These are phyloP conservation scores for Heptranchias perlo DNA, from an alignment of 2,113 vertebrate genomes.

Conservation along the genomic window DNA sequence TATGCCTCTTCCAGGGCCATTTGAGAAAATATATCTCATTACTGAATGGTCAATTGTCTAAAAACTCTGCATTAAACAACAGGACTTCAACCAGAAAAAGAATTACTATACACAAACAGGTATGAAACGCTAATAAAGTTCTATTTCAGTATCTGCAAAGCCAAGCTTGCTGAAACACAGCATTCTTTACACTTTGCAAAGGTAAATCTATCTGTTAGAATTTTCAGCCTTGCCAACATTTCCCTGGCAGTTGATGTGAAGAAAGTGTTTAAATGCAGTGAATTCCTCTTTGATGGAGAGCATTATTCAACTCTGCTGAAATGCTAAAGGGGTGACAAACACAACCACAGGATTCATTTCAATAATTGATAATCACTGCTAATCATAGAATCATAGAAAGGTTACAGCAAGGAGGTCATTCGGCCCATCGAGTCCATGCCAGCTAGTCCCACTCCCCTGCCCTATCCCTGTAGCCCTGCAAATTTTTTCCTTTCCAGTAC, in stretches of 20 bases:
- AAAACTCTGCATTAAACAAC: background rate
- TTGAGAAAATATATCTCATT: background rate
- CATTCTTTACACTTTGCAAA: background rate
- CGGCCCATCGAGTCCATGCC: too few relatives aligned
- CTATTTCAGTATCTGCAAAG: background rate
- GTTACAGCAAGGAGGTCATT: too few relatives aligned
- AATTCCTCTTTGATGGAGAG: slow-evolving; percentile 4
- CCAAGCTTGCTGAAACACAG: background rate
- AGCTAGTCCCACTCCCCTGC: too few relatives aligned
- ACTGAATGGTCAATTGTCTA: background rate
- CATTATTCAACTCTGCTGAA: slow-evolving; percentile 31
- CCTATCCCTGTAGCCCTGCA: too few relatives aligned
- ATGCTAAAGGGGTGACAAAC: background rate
- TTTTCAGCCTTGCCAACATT: background rate
- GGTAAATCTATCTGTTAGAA: background rate
- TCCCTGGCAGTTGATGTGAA: slow-evolving; percentile 16
- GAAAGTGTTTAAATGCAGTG: background rate
- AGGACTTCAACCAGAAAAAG: background rate
- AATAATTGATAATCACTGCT: slow-evolving; percentile 14
- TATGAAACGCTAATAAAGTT: background rate
- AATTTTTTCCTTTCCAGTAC: too few relatives aligned
- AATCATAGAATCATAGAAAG: too few relatives aligned
- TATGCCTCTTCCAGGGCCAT: background rate
- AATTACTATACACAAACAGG: background rate
- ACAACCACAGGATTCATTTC: background rate